Base-by-base conservation (phyloP, 2,113 vertebrate species). In the Centrocercus urophasianus region DNA sequence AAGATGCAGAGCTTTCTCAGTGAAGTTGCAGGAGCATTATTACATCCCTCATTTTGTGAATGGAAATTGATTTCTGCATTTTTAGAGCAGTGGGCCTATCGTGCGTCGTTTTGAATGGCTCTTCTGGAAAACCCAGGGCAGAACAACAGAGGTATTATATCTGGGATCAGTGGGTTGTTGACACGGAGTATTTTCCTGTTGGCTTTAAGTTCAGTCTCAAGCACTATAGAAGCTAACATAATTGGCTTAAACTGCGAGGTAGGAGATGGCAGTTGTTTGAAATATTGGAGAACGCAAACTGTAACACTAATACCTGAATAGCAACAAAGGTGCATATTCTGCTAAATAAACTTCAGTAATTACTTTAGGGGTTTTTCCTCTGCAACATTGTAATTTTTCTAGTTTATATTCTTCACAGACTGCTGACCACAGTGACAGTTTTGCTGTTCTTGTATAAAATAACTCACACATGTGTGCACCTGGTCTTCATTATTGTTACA, bases 351-450 rank as follows among this genome's bases (percentile, higher is more conserved):
- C 83, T 79, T 87, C 89, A 85, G 78, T 95, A 92, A 94, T 96
- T 89, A 83, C 96, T 97, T 97, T 82, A 91, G 96, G 96, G 97
- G 94, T 19, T 93, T 96, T 97, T 97, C 91, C 69, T 93, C 42
- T 83, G 73, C 88, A 93, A 95, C 91, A 74, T 3, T 89, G 88
- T 96, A 92, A 96, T 97, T 97, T 97, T 71, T 95, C 92, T 88
- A 89, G 36, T 93, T 97, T 86, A 92, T 79, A 73, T 96, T 93
- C 96, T 86, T 96, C 93, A 93, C 79, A 77, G 95, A 77, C 83
- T 97, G 97, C 97, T 97, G 96, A 97, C 96, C 97, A 89, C 90
- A 69, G 94, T 97, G 98, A 96, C 97, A 95, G 57, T 81, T 88
- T 81, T 80, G 88, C 97, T 95, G 94, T 79, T 97, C 86, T 95